Evolutionary conservation across 2,888 invertebrate genomes (phyloP).

Genomic region (Ametastegia equiseti): DNA sequence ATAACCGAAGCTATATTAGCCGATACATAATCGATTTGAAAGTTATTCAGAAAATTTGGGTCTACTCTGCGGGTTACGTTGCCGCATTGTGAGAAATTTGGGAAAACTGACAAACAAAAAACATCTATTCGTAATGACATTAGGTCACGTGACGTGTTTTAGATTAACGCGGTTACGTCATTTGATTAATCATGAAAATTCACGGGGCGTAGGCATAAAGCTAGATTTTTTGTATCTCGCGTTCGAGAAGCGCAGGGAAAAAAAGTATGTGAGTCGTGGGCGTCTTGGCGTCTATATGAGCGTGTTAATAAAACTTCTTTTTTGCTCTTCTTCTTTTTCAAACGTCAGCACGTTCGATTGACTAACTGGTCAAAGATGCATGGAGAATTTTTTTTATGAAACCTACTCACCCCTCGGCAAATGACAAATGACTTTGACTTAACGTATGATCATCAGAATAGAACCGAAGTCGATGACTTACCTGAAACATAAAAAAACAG

Average conservation of each 20-base stretch:
- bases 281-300: neutral
- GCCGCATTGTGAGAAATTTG: too few species aligned
- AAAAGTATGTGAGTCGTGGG: constrained; percentile 5
- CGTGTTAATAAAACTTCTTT: neutral
- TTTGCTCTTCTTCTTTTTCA: neutral
- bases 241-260: neutral
- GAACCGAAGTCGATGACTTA: neutral
- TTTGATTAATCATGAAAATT: constrained; percentile 22
- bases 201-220: neutral
- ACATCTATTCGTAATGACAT: neutral
- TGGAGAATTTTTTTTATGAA: neutral
- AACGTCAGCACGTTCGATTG: neutral
- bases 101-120: neutral
- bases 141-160: constrained; percentile 20
- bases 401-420: neutral
- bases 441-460: neutral
- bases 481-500: constrained; percentile 13
- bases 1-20: neutral
- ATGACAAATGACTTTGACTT: neutral
- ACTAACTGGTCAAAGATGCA: too few species aligned
- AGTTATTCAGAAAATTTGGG: neutral
- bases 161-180: constrained; percentile 20
- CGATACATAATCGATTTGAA: neutral
- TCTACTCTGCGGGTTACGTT: too few species aligned
- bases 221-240: constrained; percentile 28